phyloP scores from a whole-genome alignment of 2,888 invertebrate species.

The Sacculina carcini region DNA sequence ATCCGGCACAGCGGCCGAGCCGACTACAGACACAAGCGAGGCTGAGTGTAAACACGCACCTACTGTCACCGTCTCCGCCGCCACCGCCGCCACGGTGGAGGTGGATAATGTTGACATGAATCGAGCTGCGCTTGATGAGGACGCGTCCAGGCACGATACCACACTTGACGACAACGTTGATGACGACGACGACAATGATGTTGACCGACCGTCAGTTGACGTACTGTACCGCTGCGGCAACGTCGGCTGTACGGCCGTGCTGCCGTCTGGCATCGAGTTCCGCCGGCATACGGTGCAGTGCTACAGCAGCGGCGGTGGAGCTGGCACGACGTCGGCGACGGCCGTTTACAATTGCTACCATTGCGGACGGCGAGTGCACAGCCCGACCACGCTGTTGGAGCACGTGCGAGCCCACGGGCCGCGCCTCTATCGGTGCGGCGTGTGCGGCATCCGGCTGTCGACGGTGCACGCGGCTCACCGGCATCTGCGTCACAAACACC shows the following conservation, averaged over 20 bases:
- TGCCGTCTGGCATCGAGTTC: constrained; percentile 19
- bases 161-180: too few relatives aligned
- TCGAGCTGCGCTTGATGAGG: too few relatives aligned
- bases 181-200: too few relatives aligned
- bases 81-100: not conserved
- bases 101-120: too few relatives aligned
- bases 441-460: constrained; percentile 25
- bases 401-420: constrained; percentile 33
- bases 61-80: not conserved
- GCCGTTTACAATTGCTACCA: constrained; percentile 27
- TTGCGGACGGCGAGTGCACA: constrained; percentile 25
- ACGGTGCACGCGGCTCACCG: constrained; percentile 17
- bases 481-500: constrained; percentile 31
- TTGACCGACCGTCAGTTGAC: not conserved
- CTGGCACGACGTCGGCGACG: too few relatives aligned
- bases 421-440: constrained; percentile 30
- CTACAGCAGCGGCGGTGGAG: constrained; percentile 7
- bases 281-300: constrained; percentile 21
- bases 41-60: too few relatives aligned
- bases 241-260: constrained; percentile 21
- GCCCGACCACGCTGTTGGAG: constrained; percentile 23
- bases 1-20: too few relatives aligned
- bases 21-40: too few relatives aligned
- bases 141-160: too few relatives aligned
- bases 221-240: constrained; percentile 27